phyloP scores from a whole-genome alignment of 1,140 invertebrate species.

The Limonius californicus region DNA sequence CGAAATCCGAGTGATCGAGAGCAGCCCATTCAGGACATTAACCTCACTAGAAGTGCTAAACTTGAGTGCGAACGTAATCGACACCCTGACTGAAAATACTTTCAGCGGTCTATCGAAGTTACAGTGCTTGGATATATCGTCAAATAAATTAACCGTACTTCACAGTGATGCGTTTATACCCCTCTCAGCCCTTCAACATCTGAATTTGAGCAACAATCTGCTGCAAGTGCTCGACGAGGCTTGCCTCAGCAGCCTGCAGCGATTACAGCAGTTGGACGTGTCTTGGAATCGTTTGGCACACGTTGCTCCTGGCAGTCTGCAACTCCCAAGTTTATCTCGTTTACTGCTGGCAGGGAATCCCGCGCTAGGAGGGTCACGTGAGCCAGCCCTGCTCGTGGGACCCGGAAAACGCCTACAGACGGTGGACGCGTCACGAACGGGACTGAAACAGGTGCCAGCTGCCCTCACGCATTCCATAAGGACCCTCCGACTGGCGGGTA shows the following conservation, averaged over 20 bases:
- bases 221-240: slow-evolving; percentile 55
- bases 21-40: slow-evolving; percentile 40
- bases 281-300: slow-evolving; percentile 70
- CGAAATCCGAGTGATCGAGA: slow-evolving; percentile 23
- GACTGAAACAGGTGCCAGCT: slow-evolving; percentile 74
- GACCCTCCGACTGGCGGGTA: slow-evolving; percentile 72
- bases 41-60: slow-evolving; percentile 50
- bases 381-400: slow-evolving; percentile 60
- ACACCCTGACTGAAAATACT: slow-evolving; percentile 50
- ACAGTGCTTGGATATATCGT: slow-evolving; percentile 58
- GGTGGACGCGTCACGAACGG: slow-evolving; percentile 77
- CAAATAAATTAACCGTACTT: slow-evolving; percentile 60
- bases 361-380: slow-evolving; percentile 55
- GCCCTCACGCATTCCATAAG: slow-evolving; percentile 80
- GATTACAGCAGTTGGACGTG: slow-evolving; percentile 74
- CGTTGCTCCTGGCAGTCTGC: slow-evolving; percentile 67
- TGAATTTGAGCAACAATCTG: slow-evolving; percentile 69
- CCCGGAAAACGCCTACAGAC: slow-evolving; percentile 69
- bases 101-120: slow-evolving; percentile 50
- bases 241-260: slow-evolving; percentile 60
- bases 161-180: slow-evolving; percentile 55
- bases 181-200: slow-evolving; percentile 59
- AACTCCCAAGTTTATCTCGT: slow-evolving; percentile 71
- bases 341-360: slow-evolving; percentile 72
- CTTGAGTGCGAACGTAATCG: slow-evolving; percentile 54